These are phyloP conservation scores for Oriolus oriolus DNA, from an alignment of 2,113 vertebrate genomes.

Conservation along the genomic window DNA sequence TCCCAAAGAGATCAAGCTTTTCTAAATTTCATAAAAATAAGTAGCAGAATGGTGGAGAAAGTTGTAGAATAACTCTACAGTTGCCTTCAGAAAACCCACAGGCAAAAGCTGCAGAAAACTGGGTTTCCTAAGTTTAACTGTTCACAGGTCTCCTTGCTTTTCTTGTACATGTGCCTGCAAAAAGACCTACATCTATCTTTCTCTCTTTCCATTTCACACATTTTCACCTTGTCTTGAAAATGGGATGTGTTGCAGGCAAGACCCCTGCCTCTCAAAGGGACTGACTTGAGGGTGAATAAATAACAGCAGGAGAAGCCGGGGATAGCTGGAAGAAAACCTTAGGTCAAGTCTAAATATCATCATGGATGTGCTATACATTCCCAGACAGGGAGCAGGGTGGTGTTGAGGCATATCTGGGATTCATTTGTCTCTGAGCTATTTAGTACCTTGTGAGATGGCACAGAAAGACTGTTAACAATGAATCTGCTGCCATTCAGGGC, in stretches of 20 bases:
- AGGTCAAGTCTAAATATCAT: neutral
- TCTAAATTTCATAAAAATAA: neutral
- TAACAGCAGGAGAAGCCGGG: neutral
- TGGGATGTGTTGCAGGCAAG: neutral
- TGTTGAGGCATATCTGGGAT: neutral
- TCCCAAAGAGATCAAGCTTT: neutral
- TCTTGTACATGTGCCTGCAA: neutral
- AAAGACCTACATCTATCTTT: neutral
- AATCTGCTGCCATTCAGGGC: slow-evolving; percentile 1
- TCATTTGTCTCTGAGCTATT: neutral
- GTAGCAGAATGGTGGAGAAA: neutral
- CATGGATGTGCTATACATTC: neutral
- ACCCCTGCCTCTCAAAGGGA: neutral
- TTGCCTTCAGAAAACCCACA: neutral
- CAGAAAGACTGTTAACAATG: neutral
- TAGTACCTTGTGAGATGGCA: neutral
- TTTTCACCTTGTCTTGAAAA: neutral
- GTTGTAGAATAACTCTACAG: rapidly evolving
- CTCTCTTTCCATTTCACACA: neutral
- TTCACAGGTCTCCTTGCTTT: neutral
- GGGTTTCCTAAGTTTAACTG: neutral
- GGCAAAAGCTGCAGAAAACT: neutral
- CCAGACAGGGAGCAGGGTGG: neutral
- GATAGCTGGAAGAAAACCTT: neutral
- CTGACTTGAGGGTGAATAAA: neutral